Percentiles rank a stretch among this genome's conserved stretches.
Conservation (phyloP, 2,888 invertebrate species). For the Xestia ashworthii region DNA sequence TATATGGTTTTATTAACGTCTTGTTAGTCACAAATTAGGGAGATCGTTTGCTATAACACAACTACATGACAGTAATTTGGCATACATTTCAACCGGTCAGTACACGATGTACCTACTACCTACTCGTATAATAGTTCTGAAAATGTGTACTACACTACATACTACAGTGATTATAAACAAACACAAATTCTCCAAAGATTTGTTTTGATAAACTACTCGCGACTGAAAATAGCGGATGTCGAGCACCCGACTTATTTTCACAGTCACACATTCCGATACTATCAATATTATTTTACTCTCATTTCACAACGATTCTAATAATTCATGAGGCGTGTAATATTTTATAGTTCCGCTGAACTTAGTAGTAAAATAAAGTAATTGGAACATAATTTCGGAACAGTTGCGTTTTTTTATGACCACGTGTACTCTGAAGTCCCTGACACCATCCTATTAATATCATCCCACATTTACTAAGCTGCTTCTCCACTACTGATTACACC, state of each 20-base stretch:
- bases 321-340: slow-evolving; percentile 17
- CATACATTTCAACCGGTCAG: slow-evolving; percentile 18
- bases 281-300: slow-evolving; percentile 48
- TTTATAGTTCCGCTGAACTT: slow-evolving; percentile 50
- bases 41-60: neutral
- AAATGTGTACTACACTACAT: slow-evolving; percentile 33
- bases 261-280: slow-evolving; percentile 52
- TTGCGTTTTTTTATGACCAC: slow-evolving; percentile 57
- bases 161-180: slow-evolving; percentile 46
- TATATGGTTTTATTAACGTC: neutral
- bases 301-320: slow-evolving; percentile 22
- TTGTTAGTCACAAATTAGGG: neutral
- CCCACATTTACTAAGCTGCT: slow-evolving; percentile 48
- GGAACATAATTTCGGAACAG: slow-evolving; percentile 37
- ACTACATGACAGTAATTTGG: slow-evolving; percentile 9
- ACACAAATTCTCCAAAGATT: slow-evolving; percentile 38
- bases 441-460: slow-evolving; percentile 65
- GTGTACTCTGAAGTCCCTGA: slow-evolving; percentile 61
- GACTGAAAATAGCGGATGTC: slow-evolving; percentile 52
- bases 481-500: slow-evolving; percentile 48
- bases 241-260: slow-evolving; percentile 37
- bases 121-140: slow-evolving; percentile 13
- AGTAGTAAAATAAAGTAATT: slow-evolving; percentile 60
- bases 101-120: neutral
- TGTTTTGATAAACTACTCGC: slow-evolving; percentile 54